Percentiles rank a stretch among this genome's conserved stretches.
Evolutionary conservation across 2,888 invertebrate genomes (phyloP).

Genomic region (Melanotus villosus): DNA sequence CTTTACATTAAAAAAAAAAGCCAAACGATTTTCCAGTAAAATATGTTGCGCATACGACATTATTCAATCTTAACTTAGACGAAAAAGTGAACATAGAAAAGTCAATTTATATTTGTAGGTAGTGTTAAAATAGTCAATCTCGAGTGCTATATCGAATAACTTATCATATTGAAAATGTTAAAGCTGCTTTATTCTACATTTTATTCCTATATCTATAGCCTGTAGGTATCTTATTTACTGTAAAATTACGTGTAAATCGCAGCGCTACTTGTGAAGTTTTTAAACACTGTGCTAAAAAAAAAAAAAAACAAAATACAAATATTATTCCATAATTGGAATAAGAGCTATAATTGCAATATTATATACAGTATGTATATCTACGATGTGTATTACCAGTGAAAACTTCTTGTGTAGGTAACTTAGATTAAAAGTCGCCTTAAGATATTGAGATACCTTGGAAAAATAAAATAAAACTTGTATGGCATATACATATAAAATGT

Average conservation of each 20-base stretch:
- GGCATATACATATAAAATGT: conserved; percentile 39
- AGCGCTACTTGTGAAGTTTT: background rate
- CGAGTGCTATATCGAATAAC: background rate
- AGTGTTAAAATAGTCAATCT: background rate
- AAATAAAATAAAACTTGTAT: conserved; percentile 32
- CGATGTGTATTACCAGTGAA: conserved; percentile 19
- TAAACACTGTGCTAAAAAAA: background rate
- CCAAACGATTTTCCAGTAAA: too few species aligned
- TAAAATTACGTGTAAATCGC: too few species aligned
- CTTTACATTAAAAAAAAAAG: too few species aligned
- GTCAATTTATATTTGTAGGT: background rate
- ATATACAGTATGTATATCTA: conserved; percentile 27
- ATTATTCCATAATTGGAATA: conserved; percentile 5
- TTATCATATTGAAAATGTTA: background rate
- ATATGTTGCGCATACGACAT: conserved; percentile 2
- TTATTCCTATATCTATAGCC: conserved; percentile 5
- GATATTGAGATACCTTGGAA: conserved; percentile 37
- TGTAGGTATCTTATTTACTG: background rate
- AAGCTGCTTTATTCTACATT: conserved; percentile 4
- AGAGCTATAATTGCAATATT: conserved; percentile 28
- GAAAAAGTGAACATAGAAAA: background rate
- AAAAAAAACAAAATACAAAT: too few species aligned
- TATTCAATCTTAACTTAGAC: background rate
- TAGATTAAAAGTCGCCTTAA: conserved; percentile 44
- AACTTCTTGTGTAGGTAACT: conserved; percentile 41